phyloP scores from a whole-genome alignment of 2,797 vertebrate genomes.

The Notoglanidium macrostoma region DNA sequence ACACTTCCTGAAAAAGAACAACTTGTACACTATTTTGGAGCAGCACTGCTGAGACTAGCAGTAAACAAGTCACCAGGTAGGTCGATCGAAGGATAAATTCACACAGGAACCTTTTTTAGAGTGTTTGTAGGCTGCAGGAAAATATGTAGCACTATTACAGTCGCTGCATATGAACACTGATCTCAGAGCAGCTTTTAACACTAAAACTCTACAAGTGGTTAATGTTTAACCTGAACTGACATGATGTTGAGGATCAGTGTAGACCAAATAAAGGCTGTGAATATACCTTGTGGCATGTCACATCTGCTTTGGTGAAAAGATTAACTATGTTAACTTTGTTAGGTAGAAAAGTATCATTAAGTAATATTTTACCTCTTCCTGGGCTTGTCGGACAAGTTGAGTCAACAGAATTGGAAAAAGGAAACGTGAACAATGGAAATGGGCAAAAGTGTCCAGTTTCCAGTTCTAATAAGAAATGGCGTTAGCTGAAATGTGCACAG shows the following conservation, averaged over 20 bases:
- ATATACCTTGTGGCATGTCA: not conserved
- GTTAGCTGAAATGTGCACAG: not conserved
- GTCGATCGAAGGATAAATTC: slow-evolving; percentile 65
- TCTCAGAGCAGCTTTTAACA: not conserved
- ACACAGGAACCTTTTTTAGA: slow-evolving; percentile 67
- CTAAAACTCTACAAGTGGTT: not conserved
- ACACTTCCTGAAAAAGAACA: slow-evolving; percentile 33
- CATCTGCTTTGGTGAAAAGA: not conserved
- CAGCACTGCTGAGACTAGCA: slow-evolving; percentile 62
- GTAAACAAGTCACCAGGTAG: slow-evolving; percentile 68
- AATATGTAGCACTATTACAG: not conserved
- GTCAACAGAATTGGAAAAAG: not conserved
- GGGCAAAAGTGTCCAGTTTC: not conserved
- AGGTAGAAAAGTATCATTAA: not conserved
- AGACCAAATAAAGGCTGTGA: not conserved
- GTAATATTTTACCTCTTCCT: not conserved
- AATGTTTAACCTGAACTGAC: not conserved
- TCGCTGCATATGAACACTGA: not conserved
- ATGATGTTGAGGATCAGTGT: not conserved
- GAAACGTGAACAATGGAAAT: not conserved
- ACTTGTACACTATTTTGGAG: slow-evolving; percentile 59
- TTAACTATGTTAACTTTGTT: not conserved
- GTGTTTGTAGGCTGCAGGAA: slow-evolving; percentile 45
- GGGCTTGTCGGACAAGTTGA: not conserved
- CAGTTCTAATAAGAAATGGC: not conserved